Conservation (phyloP, 2,888 invertebrate species). For the Hololepta plana region DNA sequence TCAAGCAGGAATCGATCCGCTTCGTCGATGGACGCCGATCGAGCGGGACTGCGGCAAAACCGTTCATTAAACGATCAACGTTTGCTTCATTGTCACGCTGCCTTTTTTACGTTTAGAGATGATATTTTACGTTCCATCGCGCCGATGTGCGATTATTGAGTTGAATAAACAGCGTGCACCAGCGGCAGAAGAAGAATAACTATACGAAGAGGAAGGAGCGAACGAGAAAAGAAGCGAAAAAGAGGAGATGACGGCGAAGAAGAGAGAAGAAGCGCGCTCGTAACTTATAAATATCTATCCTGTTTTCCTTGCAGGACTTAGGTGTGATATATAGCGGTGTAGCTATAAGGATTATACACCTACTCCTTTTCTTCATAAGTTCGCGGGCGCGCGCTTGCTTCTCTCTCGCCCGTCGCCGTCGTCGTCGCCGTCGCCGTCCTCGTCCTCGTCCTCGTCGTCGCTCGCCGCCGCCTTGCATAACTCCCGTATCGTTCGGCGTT, state of each 20-base stretch:
- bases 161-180: conserved; percentile 28
- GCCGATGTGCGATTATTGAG: conserved; percentile 30
- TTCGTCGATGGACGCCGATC: neutral
- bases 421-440: neutral
- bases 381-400: conserved; percentile 24
- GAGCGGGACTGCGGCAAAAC: too few relatives aligned
- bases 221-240: conserved; percentile 6
- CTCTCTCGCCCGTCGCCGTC: conserved; percentile 10
- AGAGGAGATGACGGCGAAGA: conserved; percentile 6
- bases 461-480: conserved; percentile 20
- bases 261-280: conserved; percentile 15
- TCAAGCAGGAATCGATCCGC: too few relatives aligned
- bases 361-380: conserved; percentile 35
- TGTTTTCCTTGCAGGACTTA: conserved; percentile 32
- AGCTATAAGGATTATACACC: conserved; percentile 33
- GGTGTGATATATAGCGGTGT: conserved; percentile 30
- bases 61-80: too few relatives aligned
- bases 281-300: conserved; percentile 32
- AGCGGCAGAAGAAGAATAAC: too few relatives aligned
- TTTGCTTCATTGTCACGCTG: too few relatives aligned
- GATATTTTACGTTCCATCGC: too few relatives aligned
- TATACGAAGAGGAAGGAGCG: conserved; percentile 5
- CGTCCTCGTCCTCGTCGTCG: conserved; percentile 8
- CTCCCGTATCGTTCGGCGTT: conserved; percentile 36
- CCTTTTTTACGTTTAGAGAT: too few relatives aligned